phyloP scores from a whole-genome alignment of 2,797 vertebrate genomes.

The Melanotaenia pygmaea region DNA sequence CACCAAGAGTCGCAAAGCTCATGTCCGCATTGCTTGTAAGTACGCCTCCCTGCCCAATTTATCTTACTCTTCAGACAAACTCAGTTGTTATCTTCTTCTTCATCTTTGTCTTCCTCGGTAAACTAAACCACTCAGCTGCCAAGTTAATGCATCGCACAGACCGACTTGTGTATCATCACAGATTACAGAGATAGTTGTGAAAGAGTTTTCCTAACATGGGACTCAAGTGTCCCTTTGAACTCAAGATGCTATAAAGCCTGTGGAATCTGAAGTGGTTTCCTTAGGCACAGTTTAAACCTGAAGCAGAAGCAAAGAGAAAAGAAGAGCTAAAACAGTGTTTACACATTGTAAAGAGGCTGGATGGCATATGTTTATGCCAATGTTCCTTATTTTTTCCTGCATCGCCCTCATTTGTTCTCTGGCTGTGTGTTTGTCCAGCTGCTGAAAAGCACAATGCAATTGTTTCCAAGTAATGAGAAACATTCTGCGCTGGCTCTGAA shows the following conservation, averaged over 20 bases:
- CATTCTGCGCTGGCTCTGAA: conserved; percentile 53
- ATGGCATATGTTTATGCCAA: conserved; percentile 59
- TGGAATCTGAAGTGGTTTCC: conserved; percentile 38
- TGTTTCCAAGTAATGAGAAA: conserved; percentile 63
- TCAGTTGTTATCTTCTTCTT: conserved; percentile 49
- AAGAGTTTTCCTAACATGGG: conserved; percentile 44
- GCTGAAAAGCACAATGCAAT: conserved; percentile 52
- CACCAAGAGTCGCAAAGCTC: conserved; percentile 97
- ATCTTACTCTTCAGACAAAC: conserved; percentile 24
- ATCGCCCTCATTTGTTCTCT: conserved; percentile 67
- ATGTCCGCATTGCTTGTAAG: conserved; percentile 98
- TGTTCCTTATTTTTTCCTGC: conserved; percentile 50
- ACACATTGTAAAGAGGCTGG: conserved; percentile 48
- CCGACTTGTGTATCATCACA: conserved; percentile 45
- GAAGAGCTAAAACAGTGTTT: conserved; percentile 31
- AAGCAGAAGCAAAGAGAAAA: conserved; percentile 29
- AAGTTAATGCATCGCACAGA: conserved; percentile 40
- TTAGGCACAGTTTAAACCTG: conserved; percentile 45
- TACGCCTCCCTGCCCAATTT: conserved; percentile 45
- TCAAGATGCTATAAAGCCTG: conserved; percentile 53
- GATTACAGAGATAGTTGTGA: conserved; percentile 55
- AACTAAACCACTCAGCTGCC: conserved; percentile 51
- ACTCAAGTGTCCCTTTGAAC: conserved; percentile 64
- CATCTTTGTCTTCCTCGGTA: conserved; percentile 54
- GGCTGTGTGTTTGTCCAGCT: conserved; percentile 60